These are phyloP conservation scores for Mycetomoellerius zeteki DNA, from an alignment of 1,140 invertebrate species.

Conservation along the genomic window DNA sequence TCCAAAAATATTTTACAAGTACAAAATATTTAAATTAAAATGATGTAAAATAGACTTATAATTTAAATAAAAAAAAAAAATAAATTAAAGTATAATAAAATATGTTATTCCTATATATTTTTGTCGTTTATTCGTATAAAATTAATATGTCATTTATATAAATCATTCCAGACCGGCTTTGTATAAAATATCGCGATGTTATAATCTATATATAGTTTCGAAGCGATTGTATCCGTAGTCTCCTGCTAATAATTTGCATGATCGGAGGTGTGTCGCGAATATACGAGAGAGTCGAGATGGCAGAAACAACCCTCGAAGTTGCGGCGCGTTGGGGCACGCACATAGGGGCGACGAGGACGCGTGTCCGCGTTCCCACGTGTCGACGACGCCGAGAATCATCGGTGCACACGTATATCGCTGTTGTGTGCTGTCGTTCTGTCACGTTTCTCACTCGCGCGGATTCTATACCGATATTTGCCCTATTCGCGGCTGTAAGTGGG, in stretches of 20 bases:
- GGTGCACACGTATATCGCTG: constrained; percentile 46
- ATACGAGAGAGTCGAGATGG: constrained; percentile 54
- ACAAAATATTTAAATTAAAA: constrained; percentile 17
- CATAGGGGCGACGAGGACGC: constrained; percentile 55
- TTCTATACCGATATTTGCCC: constrained; percentile 74
- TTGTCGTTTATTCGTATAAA: constrained; percentile 4
- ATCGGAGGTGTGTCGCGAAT: constrained; percentile 9
- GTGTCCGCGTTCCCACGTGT: constrained; percentile 76
- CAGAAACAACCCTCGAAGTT: constrained; percentile 55
- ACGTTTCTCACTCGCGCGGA: constrained; percentile 68
- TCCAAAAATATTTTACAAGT: neutral
- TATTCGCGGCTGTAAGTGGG: constrained; percentile 41
- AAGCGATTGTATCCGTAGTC: neutral
- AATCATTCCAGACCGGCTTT: neutral
- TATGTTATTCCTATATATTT: neutral
- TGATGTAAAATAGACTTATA: neutral
- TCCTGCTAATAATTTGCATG: constrained; percentile 51
- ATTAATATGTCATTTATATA: neutral
- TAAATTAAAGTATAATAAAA: neutral
- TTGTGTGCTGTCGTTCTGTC: constrained; percentile 62
- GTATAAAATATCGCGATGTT: neutral
- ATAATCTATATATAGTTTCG: no score
- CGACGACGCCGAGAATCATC: constrained; percentile 58
- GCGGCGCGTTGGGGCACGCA: constrained; percentile 50
- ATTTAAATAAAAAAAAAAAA: neutral